These are phyloP conservation scores for Epicampocera succincta DNA, from an alignment of 2,888 invertebrate genomes.

Conservation along the genomic window DNA sequence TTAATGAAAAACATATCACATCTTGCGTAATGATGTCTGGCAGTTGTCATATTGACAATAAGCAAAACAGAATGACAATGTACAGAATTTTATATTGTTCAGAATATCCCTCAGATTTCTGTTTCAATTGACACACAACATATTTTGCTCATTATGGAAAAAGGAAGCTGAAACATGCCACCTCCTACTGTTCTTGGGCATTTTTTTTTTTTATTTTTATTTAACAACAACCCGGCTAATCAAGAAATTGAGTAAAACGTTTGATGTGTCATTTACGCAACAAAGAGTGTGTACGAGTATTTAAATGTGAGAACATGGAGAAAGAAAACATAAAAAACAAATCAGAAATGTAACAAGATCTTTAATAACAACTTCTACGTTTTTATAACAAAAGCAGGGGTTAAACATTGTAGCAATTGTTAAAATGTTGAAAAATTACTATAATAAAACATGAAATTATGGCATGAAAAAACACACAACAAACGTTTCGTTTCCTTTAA, in stretches of 20 bases:
- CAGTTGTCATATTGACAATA: slow-evolving; percentile 60
- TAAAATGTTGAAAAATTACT: slow-evolving; percentile 56
- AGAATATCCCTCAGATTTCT: not conserved
- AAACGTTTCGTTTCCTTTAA: slow-evolving; percentile 21
- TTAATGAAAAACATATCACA: slow-evolving; percentile 33
- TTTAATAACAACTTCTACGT: slow-evolving; percentile 18
- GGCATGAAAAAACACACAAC: slow-evolving; percentile 19
- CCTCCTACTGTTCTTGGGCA: slow-evolving; percentile 40
- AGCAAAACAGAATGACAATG: slow-evolving; percentile 25
- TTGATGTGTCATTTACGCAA: slow-evolving; percentile 8
- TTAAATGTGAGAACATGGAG: slow-evolving; percentile 53
- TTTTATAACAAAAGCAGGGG: slow-evolving; percentile 33
- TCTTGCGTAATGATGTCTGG: slow-evolving; percentile 42
- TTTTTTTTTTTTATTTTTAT: slow-evolving; percentile 7
- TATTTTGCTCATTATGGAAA: slow-evolving; percentile 70
- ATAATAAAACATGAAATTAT: slow-evolving; percentile 63
- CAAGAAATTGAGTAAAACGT: slow-evolving; percentile 33
- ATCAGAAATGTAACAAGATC: slow-evolving; percentile 64
- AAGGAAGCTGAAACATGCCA: slow-evolving; percentile 30
- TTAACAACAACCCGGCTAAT: slow-evolving; percentile 62
- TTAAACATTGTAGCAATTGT: slow-evolving; percentile 45
- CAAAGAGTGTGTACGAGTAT: slow-evolving; percentile 46
- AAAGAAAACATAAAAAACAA: slow-evolving; percentile 2
- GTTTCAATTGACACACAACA: slow-evolving; percentile 68
- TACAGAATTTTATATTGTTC: slow-evolving; percentile 5